These are phyloP conservation scores for Sceloporus undulatus DNA, from an alignment of 2,113 vertebrate species.

Conservation along the genomic window DNA sequence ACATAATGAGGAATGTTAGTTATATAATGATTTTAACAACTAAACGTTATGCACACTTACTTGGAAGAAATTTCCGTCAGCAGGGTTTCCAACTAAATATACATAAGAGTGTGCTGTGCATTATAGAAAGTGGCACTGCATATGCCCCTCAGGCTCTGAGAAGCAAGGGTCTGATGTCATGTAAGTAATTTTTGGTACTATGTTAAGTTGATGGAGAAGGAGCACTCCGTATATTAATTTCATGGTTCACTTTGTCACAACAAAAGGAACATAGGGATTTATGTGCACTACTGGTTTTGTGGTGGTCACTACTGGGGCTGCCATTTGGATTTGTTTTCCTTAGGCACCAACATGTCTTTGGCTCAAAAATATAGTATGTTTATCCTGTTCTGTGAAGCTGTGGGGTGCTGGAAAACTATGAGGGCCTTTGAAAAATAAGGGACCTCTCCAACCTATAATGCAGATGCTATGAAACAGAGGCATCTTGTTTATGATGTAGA, in stretches of 20 bases:
- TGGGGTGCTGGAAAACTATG: conserved; percentile 3
- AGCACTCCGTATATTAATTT: conserved; percentile 10
- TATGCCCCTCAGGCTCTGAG: background rate
- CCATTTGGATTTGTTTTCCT: background rate
- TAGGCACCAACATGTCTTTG: background rate
- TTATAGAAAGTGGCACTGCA: background rate
- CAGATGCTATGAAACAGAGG: background rate
- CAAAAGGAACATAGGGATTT: background rate
- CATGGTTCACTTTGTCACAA: conserved; percentile 8
- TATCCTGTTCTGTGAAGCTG: background rate
- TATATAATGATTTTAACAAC: background rate
- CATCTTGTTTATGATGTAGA: background rate
- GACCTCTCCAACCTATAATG: background rate
- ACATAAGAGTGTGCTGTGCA: background rate
- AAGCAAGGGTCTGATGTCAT: background rate
- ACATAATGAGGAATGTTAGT: background rate
- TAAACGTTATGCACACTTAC: background rate
- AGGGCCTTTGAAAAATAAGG: background rate
- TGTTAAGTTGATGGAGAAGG: background rate
- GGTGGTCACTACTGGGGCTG: background rate
- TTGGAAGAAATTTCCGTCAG: background rate
- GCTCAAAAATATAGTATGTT: background rate
- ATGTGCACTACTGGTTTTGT: background rate
- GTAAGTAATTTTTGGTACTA: background rate
- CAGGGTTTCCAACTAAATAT: background rate